phyloP scores from a whole-genome alignment of 1,140 invertebrate genomes.

The Drosophila obscura region DNA sequence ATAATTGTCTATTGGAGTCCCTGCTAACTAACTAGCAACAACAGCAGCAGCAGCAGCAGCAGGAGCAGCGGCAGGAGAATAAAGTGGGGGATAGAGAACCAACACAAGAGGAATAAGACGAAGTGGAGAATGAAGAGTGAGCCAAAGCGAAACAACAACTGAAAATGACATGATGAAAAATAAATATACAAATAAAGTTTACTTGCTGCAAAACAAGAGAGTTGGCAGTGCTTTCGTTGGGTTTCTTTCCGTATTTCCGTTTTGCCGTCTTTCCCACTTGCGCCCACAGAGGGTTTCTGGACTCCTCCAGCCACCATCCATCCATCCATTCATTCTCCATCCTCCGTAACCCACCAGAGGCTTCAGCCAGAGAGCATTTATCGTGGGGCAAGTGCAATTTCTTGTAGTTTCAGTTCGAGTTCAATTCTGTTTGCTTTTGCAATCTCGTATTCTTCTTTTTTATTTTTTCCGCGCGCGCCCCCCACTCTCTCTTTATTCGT shows the following conservation, averaged over 20 bases:
- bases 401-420: slow-evolving; percentile 62
- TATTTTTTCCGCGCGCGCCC: neutral
- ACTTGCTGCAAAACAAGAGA: slow-evolving; percentile 8
- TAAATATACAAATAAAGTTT: slow-evolving; percentile 73
- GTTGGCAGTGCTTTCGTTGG: too few species aligned
- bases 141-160: slow-evolving; percentile 34
- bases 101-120: too few species aligned
- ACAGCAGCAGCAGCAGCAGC: slow-evolving; percentile 27
- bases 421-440: slow-evolving; percentile 66
- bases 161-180: slow-evolving; percentile 75
- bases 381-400: slow-evolving; percentile 77
- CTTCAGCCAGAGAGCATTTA: slow-evolving; percentile 69
- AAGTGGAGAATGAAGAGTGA: neutral
- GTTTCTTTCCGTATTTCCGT: neutral
- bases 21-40: slow-evolving; percentile 50
- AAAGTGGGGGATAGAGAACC: slow-evolving; percentile 2
- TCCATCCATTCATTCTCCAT: too few species aligned
- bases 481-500: slow-evolving; percentile 8
- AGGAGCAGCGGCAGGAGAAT: slow-evolving; percentile 3
- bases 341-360: slow-evolving; percentile 3
- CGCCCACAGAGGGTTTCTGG: slow-evolving; percentile 11
- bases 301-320: too few species aligned
- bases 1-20: slow-evolving; percentile 73
- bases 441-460: slow-evolving; percentile 17
- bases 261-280: neutral